phyloP scores from a whole-genome alignment of 1,140 invertebrate species.

The Scylla paramamosain region DNA sequence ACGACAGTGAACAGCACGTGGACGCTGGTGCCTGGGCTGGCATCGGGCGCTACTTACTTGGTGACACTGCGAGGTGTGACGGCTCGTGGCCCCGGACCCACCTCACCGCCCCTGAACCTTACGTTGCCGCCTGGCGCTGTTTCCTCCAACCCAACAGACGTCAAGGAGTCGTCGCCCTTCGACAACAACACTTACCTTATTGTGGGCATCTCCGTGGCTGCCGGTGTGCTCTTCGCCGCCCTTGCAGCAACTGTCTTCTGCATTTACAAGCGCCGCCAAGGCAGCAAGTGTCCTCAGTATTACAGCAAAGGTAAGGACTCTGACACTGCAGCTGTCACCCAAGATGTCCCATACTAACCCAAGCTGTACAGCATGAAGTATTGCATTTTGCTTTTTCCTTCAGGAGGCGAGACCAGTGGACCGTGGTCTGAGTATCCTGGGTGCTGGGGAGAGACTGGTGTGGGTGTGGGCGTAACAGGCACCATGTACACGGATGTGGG shows the following conservation, averaged over 20 bases:
- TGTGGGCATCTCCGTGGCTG: constrained; percentile 73
- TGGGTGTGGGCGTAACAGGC: constrained; percentile 66
- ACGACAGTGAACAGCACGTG: constrained; percentile 74
- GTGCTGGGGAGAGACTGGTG: constrained; percentile 75
- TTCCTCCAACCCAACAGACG: constrained; percentile 62
- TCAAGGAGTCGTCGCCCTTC: constrained; percentile 71
- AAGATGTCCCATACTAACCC: not conserved
- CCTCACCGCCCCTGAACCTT: constrained; percentile 63
- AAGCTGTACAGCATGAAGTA: not conserved
- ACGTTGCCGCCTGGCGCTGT: constrained; percentile 50
- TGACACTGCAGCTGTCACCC: not conserved
- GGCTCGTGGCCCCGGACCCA: constrained; percentile 67
- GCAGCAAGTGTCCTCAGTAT: constrained; percentile 75
- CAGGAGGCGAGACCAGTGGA: constrained; percentile 67
- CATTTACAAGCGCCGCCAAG: constrained; percentile 69
- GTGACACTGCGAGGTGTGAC: constrained; percentile 72
- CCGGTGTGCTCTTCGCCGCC: constrained; percentile 67
- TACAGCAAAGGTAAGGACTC: constrained; percentile 67
- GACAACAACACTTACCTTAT: constrained; percentile 77
- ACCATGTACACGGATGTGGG: constrained; percentile 75
- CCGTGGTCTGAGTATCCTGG: constrained; percentile 75
- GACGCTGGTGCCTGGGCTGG: constrained; percentile 69
- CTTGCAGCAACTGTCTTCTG: constrained; percentile 70
- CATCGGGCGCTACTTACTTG: constrained; percentile 62
- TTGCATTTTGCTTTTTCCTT: not conserved